Evolutionary conservation across 2,888 invertebrate genomes (phyloP), one percentile per base, ranked within the genome.

Genomic region (Xanthorhoe designata): DNA sequence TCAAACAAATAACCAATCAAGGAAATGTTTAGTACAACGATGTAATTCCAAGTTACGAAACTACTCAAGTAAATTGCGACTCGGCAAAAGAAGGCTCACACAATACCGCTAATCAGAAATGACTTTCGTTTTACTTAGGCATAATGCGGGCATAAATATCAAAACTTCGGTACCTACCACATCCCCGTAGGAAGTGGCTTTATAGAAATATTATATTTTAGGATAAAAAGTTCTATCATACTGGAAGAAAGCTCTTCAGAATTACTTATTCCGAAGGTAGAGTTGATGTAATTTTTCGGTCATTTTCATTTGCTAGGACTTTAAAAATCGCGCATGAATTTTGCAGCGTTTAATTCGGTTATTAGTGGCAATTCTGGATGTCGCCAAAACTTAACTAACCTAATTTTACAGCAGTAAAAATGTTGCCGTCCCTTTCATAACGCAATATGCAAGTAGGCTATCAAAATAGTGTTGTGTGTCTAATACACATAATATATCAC

Each of bases 71-170:
- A 63, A 64, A 69, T 61, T 64, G 54, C 66, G n/a, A 52, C 55
- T 66, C 51, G 29, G 66, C 63, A 51, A 58, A 68, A 61, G 51
- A 57, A 57, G 17, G 49, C 66, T 67, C 53, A 18, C 19, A 62
- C 64, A 68, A 66, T 62, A 62, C 64, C 66, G 57, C 62, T 72
- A 65, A 70, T 72, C 68, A 63, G 62, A 66, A 66, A 64, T 63
- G 54, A 70, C 64, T 70, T 66, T 55, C 54, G 66, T 64, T 64
- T 68, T 54, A 68, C 64, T 68, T 64, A 62, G 65, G 50, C 65
- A 58, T 69, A 68, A 61, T 69, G 69, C 53, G 57, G 52, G 47
- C 63, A 61, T 70, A 67, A 68, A 69, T 69, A 51, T 51, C 69
- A 67, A 45, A 71, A 69, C 67, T 63, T 65, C 49, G 54, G 35